A percentile compares a stretch with the other conserved stretches of the same genome.
These are phyloP conservation scores for Urocynchramus pylzowi DNA, from an alignment of 2,113 vertebrate species.

Conservation along the genomic window DNA sequence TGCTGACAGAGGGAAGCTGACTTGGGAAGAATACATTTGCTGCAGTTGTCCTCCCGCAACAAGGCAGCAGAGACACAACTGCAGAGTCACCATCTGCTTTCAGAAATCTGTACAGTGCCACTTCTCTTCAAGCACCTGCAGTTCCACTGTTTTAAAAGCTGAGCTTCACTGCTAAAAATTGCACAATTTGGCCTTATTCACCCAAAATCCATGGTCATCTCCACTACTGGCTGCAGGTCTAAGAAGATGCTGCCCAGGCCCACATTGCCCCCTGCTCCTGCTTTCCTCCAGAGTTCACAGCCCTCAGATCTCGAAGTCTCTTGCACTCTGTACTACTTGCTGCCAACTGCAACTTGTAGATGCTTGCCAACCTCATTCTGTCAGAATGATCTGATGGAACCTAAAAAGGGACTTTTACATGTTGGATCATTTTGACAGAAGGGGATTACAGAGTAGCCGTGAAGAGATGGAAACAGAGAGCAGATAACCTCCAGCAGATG, in stretches of 20 bases:
- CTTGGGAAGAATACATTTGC: background rate
- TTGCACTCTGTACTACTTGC: background rate
- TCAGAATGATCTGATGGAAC: background rate
- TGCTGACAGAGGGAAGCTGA: background rate
- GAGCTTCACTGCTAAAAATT: background rate
- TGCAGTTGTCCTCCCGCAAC: background rate
- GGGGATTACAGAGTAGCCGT: background rate
- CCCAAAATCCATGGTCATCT: background rate
- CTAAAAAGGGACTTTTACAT: background rate
- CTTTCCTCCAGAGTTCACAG: background rate
- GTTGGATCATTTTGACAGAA: background rate
- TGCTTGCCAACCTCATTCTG: conserved; percentile 22
- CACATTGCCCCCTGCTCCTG: background rate
- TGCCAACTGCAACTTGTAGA: background rate
- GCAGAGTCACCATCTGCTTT: background rate
- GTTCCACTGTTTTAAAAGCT: background rate
- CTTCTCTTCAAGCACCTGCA: background rate
- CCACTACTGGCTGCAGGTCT: background rate
- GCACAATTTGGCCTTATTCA: background rate
- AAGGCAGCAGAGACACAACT: background rate
- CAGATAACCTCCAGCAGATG: background rate
- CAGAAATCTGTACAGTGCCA: background rate
- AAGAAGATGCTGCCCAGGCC: background rate
- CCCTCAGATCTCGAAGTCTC: background rate
- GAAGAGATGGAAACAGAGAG: background rate